Conservation (phyloP, 1,140 invertebrate genomes). For the Oncopeltus fasciatus region DNA sequence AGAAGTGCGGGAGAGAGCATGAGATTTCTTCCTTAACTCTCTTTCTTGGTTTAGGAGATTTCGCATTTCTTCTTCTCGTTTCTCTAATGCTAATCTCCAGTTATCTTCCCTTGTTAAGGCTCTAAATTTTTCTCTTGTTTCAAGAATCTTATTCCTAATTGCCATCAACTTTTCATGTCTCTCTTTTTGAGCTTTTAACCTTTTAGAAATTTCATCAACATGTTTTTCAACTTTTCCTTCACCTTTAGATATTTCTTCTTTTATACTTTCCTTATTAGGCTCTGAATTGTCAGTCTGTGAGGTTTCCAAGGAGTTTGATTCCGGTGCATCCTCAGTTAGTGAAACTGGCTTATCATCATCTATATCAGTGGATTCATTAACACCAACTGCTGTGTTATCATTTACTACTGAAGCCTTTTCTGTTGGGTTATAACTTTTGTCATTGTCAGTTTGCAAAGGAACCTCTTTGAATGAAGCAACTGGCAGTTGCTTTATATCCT, state of each 20-base stretch:
- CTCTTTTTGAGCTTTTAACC: no score
- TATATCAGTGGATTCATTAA: neutral
- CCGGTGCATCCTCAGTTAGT: neutral
- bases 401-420: neutral
- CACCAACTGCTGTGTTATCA: neutral
- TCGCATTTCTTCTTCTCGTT: constrained; percentile 7
- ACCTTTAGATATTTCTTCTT: neutral
- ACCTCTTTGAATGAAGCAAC: neutral
- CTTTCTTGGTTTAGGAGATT: constrained; percentile 6
- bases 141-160: neutral
- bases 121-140: constrained; percentile 5
- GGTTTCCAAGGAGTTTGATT: neutral
- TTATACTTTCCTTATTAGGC: neutral
- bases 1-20: neutral
- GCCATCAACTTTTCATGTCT: neutral
- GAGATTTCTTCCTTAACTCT: neutral
- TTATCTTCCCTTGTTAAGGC: neutral
- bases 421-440: neutral
- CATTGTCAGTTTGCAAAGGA: neutral
- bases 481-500: neutral
- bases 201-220: neutral
- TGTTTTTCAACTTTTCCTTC: neutral
- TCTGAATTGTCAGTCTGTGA: neutral
- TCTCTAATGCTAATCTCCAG: neutral
- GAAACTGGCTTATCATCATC: neutral